Conservation (phyloP, 2,888 invertebrate species). For the Nesidiocoris tenuis region DNA sequence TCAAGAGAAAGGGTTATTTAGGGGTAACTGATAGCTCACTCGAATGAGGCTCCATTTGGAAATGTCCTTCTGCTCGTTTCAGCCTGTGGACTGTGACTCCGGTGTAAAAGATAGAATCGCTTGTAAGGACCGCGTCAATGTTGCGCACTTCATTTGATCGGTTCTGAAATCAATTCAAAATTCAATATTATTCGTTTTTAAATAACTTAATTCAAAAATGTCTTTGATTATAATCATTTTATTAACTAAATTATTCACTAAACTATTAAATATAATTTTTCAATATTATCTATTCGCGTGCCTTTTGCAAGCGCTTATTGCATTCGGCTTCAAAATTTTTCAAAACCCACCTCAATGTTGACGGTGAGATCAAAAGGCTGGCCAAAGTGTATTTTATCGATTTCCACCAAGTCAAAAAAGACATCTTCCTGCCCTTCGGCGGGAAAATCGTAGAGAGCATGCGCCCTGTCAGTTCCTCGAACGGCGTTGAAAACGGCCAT, state of each 20-base stretch:
- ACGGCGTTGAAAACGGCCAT: slow-evolving; percentile 68
- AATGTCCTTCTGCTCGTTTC: slow-evolving; percentile 63
- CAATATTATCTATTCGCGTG: too few relatives aligned
- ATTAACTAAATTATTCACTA: too few relatives aligned
- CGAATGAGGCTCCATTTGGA: slow-evolving; percentile 63
- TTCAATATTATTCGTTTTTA: too few relatives aligned
- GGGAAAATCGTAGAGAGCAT: slow-evolving; percentile 63
- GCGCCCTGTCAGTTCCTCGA: slow-evolving; percentile 63
- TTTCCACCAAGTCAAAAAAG: slow-evolving; percentile 65
- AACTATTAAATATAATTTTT: too few relatives aligned
- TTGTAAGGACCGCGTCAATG: slow-evolving; percentile 64
- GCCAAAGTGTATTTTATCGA: slow-evolving; percentile 66
- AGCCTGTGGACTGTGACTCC: slow-evolving; percentile 66
- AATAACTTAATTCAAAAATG: not conserved
- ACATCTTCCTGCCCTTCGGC: slow-evolving; percentile 64
- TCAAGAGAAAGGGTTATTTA: too few relatives aligned
- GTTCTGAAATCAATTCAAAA: slow-evolving; percentile 59
- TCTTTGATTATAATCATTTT: not conserved
- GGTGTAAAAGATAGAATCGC: slow-evolving; percentile 68
- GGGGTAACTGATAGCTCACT: too few relatives aligned
- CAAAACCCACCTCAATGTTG: slow-evolving; percentile 62
- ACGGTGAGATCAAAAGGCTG: slow-evolving; percentile 67
- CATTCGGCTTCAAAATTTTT: too few relatives aligned
- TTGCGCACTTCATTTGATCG: slow-evolving; percentile 64
- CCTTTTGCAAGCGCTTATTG: too few relatives aligned